These are phyloP conservation scores for Clavelina lepadiformis DNA, from an alignment of 23 tunicate genomes.

Conservation along the genomic window DNA sequence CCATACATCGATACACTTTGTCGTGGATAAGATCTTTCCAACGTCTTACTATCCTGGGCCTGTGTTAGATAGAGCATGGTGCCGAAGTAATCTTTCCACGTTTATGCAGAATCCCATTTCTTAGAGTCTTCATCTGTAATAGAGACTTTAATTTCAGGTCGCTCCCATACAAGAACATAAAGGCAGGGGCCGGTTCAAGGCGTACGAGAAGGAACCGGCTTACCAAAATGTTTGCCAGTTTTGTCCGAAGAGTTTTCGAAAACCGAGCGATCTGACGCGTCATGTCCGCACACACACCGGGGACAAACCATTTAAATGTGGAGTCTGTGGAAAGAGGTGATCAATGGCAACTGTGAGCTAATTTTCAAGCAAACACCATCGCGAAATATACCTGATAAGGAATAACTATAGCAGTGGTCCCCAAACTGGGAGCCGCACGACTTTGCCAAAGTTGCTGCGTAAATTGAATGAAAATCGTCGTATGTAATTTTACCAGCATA, in stretches of 20 bases:
- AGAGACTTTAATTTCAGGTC: slow-evolving; percentile 26
- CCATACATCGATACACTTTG: no score
- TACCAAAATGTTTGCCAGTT: slow-evolving; percentile 47
- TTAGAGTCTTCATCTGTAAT: no score
- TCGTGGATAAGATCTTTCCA: no score
- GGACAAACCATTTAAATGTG: slow-evolving; percentile 68
- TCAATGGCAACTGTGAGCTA: background rate
- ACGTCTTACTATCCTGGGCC: no score
- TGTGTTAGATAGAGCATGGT: no score
- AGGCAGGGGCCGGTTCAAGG: slow-evolving; percentile 63
- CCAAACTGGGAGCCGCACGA: no score
- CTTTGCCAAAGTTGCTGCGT: no score
- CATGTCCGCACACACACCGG: slow-evolving; percentile 89
- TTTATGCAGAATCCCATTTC: no score
- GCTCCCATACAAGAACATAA: slow-evolving; percentile 26
- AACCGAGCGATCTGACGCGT: slow-evolving; percentile 63
- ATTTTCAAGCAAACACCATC: no score
- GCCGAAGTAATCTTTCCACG: no score
- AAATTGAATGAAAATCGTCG: no score
- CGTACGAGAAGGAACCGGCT: slow-evolving; percentile 46
- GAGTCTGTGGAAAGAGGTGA: slow-evolving; percentile 68
- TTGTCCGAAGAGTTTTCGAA: slow-evolving; percentile 83
- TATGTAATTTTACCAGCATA: no score
- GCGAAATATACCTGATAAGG: background rate
- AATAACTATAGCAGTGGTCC: background rate